These are phyloP conservation scores for Paedocypris micromegethes DNA, from an alignment of 2,797 vertebrate species.

Conservation along the genomic window DNA sequence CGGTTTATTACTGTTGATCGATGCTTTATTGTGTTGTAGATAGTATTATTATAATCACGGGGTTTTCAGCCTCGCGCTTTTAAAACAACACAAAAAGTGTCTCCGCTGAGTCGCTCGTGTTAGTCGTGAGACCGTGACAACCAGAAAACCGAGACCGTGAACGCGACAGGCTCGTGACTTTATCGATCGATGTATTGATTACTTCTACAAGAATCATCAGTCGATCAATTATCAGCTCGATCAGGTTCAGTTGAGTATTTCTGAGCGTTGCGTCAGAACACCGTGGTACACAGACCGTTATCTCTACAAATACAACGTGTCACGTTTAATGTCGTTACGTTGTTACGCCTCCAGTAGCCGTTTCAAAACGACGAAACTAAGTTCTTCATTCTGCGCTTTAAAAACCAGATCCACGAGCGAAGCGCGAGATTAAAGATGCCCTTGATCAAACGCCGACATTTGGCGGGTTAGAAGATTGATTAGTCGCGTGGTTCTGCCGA, in stretches of 20 bases:
- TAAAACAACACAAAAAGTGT: too few species aligned
- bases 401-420: not conserved
- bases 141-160: conserved; percentile 1
- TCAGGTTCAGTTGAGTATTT: conserved; percentile 3
- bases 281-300: not conserved
- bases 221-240: not conserved
- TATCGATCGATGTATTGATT: not conserved
- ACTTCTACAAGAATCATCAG: not conserved
- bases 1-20: too few species aligned
- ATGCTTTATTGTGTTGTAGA: too few species aligned
- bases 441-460: conserved; percentile 2
- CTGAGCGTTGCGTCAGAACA: conserved; percentile 20
- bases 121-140: too few species aligned
- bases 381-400: not conserved
- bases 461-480: not conserved
- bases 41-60: too few species aligned
- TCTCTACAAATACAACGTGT: not conserved
- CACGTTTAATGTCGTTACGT: too few species aligned
- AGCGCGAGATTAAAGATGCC: not conserved
- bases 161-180: not conserved
- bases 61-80: too few species aligned
- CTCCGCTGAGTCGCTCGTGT: too few species aligned
- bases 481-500: not conserved
- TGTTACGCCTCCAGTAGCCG: too few species aligned
- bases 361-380: too few species aligned